Base-by-base conservation (phyloP, 1,140 invertebrate species). In the Drepana arcuata region DNA sequence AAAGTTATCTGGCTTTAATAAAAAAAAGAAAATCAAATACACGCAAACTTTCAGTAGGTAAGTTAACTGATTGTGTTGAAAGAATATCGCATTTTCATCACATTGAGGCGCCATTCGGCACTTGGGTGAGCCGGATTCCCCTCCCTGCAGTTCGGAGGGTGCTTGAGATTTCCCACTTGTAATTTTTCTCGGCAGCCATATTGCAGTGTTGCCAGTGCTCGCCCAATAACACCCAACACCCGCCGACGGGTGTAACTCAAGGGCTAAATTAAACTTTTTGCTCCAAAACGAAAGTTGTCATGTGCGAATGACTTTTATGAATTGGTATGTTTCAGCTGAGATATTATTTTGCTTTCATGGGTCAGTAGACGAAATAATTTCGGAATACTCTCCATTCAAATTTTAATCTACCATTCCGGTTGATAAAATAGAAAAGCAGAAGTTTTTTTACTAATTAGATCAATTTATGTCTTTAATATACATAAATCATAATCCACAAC, bases 221-320 rank as follows among this genome's bases (percentile, higher is more conserved):
- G 41, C 46, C 55, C 61, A 65, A 70, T 70, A 70, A 61, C 51
- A 44, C 50, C 34, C 48, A 60, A 48, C 61, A 53, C 58, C 52
- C 55, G 54, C 42, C 30, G 40, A 47, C 48, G 45, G 34, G 41
- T 59, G 60, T 68, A 67, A 67, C 61, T 62, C 61, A 56, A 54
- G 59, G 47, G 63, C 57, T 55, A 70, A 67, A 70, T 70, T 67
- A 65, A 67, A 65, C 57, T 65, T 70, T 67, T 70, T 70, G 51
- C 45, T 47, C 37, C 33, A 47, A 41, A 41, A 44, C 38, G 44
- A 45, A 66, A 57, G 48, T 58, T 60, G 51, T 65, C 53, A 58
- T 55, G 53, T 52, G 49, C 49, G 47, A 60, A 48, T 46, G 53
- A 39, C 48, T 54, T 49, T 60, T 57, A 60, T 60, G 50, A 48